These are phyloP conservation scores for Drosophila baimaii DNA, from an alignment of 1,140 invertebrate genomes.

Conservation along the genomic window DNA sequence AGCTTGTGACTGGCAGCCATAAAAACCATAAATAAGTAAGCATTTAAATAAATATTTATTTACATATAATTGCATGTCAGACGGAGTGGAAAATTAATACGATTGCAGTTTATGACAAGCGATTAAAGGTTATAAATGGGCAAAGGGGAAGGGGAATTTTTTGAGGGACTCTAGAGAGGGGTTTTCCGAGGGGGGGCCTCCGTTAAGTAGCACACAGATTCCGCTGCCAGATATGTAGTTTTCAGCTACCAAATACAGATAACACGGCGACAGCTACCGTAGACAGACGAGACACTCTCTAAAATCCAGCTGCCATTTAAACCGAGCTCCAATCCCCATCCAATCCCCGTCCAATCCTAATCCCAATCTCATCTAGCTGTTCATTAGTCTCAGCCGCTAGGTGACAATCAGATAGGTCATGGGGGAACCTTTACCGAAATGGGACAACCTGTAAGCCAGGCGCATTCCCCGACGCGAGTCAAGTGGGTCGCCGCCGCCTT, in stretches of 20 bases:
- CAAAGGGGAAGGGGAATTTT: not conserved
- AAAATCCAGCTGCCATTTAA: conserved; percentile 18
- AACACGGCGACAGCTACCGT: conserved; percentile 62
- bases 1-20: conserved; percentile 12
- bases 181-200: conserved; percentile 47
- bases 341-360: conserved; percentile 20
- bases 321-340: conserved; percentile 2
- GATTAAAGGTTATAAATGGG: conserved; percentile 71
- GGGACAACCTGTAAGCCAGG: conserved; percentile 58
- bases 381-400: conserved; percentile 81
- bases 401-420: conserved; percentile 75
- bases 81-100: conserved; percentile 64
- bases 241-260: conserved; percentile 57
- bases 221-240: conserved; percentile 74
- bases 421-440: conserved; percentile 42
- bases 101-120: conserved; percentile 81
- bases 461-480: conserved; percentile 63
- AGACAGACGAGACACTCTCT: conserved; percentile 35
- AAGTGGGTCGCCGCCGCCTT: conserved; percentile 45
- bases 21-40: conserved; percentile 68
- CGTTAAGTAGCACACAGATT: conserved; percentile 74
- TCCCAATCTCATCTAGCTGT: conserved; percentile 42
- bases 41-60: conserved; percentile 81
- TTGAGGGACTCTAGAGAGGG: not conserved
- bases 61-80: conserved; percentile 72